These are phyloP conservation scores for Peromyscus eremicus DNA, from an alignment of 2,797 vertebrate species.

Conservation along the genomic window DNA sequence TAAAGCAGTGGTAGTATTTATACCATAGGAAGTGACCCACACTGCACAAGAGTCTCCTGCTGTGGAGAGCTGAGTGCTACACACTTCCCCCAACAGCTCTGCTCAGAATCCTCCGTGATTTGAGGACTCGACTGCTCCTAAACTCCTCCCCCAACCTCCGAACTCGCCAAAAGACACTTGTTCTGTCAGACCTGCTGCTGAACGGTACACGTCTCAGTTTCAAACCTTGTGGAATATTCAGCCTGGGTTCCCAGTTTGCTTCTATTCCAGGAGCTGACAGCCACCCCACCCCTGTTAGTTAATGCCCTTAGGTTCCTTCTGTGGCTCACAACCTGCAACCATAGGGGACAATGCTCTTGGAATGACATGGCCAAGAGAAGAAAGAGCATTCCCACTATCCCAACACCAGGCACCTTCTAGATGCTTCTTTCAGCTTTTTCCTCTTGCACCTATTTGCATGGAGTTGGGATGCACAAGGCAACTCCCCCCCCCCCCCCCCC, in stretches of 20 bases:
- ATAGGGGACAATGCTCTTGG: rapidly evolving
- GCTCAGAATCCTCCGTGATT: background rate
- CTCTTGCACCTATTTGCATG: background rate
- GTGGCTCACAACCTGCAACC: background rate
- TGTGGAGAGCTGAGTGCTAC: background rate
- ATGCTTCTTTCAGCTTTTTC: background rate
- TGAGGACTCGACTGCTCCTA: too few relatives aligned
- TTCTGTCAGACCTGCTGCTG: background rate
- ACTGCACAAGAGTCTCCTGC: background rate
- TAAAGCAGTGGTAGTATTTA: background rate
- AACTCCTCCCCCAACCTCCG: rapidly evolving
- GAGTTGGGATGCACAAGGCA: background rate
- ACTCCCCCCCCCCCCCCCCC: rapidly evolving
- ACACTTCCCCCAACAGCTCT: background rate
- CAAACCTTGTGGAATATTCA: background rate
- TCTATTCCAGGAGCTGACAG: background rate
- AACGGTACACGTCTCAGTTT: background rate
- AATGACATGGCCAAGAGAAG: background rate
- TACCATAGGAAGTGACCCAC: background rate
- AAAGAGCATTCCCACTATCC: background rate
- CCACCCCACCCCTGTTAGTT: too few relatives aligned
- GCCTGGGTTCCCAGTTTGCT: background rate
- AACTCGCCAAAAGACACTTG: background rate
- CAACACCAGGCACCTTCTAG: background rate
- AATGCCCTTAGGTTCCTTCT: background rate